Base-by-base conservation (phyloP, 2,888 invertebrate species). In the Bruchidius siliquastri region DNA sequence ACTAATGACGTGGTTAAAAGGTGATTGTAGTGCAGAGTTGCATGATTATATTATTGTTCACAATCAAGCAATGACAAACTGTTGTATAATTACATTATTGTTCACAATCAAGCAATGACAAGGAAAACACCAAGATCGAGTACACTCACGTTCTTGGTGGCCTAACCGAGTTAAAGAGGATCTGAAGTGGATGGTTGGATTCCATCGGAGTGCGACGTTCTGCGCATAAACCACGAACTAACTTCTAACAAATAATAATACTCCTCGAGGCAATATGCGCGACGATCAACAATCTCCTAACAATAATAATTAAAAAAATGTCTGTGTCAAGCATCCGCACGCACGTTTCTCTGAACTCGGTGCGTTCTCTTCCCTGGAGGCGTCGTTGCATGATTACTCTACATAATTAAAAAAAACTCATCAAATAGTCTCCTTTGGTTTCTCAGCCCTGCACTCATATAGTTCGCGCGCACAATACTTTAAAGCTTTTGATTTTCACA, bases 241-340 rank as follows among this genome's bases (percentile, higher is more conserved):
- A 76, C 73, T 74, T 72, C 76, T 74, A 80, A 80, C 80, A 81
- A 82, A 81, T 78, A 82, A 81, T 78, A 80, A 78, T 79, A 78
- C 77, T 78, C 18, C 6, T 49, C 74, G 78, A 74, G 78, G 72
- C 76, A 76, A 77, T 74, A 73, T 75, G 77, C 75, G 72, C 75
- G 68, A 1, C 18, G 49, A 84, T 85, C 83, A 86, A 86, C 86
- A 87, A 86, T 86, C 86, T 84, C 86, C 86, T 87, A 86, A 86
- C 85, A 86, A 85, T 86, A 85, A 85, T 85, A 85, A 85, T 85
- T 84, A 85, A 84, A 85, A 85, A 85, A 85, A 76, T 75, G 76
- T 76, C 76, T 76, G 71, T 76, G 72, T 74, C 71, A 72, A 70
- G 73, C 76, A 75, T 76, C 71, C 76, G 75, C 75, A 74, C 76